Evolutionary conservation across 2,888 invertebrate genomes (phyloP).

Genomic region (Anodontia alba): DNA sequence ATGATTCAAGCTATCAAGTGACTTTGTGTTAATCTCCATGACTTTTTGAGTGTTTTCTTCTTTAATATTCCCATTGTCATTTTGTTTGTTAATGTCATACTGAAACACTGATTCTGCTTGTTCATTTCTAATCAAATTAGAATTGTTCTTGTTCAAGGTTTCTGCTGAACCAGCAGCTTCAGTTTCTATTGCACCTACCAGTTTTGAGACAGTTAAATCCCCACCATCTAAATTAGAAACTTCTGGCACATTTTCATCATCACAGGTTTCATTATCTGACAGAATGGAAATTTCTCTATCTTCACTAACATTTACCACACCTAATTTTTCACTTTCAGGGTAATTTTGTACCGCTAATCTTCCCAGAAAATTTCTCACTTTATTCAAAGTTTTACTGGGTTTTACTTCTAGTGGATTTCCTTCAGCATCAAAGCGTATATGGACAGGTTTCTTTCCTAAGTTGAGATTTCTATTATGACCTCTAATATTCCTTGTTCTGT

Average conservation of each 20-base stretch:
- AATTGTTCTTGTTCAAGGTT: background rate
- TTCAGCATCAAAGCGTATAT: conserved; percentile 77
- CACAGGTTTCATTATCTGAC: background rate
- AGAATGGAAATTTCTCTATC: background rate
- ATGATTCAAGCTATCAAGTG: background rate
- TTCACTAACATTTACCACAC: background rate
- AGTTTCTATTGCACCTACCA: background rate
- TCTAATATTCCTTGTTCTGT: conserved; percentile 69
- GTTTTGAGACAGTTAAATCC: background rate
- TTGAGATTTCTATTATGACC: conserved; percentile 62
- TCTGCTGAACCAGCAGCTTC: background rate
- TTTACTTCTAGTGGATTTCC: conserved; percentile 62
- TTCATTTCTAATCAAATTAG: background rate
- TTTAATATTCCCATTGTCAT: background rate
- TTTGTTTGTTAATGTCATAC: background rate
- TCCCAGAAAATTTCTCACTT: conserved; percentile 69
- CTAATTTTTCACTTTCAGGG: background rate
- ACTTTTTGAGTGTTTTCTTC: background rate
- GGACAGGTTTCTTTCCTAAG: conserved; percentile 64
- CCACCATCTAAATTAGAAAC: background rate
- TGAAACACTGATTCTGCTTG: background rate
- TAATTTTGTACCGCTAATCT: conserved; percentile 15
- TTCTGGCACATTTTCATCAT: background rate
- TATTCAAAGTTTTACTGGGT: conserved; percentile 65
- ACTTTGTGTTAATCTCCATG: background rate